A percentile compares a stretch with the other conserved stretches of the same genome.
phyloP scores from a whole-genome alignment of 2,888 invertebrate genomes.

The Chouioia cunea region DNA sequence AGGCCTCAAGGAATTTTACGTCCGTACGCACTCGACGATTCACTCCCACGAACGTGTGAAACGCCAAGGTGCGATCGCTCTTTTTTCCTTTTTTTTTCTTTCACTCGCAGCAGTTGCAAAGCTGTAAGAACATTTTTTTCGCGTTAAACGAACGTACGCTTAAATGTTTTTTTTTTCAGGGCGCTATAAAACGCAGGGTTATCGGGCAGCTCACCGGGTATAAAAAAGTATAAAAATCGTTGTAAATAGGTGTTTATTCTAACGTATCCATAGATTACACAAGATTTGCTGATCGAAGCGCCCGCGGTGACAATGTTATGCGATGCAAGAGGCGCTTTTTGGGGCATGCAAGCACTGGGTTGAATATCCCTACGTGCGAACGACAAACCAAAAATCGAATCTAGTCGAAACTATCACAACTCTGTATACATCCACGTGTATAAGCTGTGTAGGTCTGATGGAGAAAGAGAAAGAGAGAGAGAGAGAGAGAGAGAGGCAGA shows the following conservation, averaged over 20 bases:
- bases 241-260: conserved; percentile 8
- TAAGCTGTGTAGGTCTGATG: too few relatives aligned
- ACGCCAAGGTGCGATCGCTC: conserved; percentile 37
- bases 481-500: too few relatives aligned
- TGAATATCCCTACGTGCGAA: conserved; percentile 54
- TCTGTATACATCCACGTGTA: not conserved
- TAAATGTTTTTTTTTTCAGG: conserved; percentile 3
- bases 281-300: conserved; percentile 19
- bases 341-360: conserved; percentile 5
- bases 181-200: conserved; percentile 23
- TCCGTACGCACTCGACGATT: conserved; percentile 26
- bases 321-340: too few relatives aligned
- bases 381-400: too few relatives aligned
- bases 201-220: not conserved
- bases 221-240: conserved; percentile 12
- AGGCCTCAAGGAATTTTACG: conserved; percentile 37
- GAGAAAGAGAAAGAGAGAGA: too few relatives aligned
- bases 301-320: conserved; percentile 37
- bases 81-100: conserved; percentile 11
- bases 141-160: not conserved
- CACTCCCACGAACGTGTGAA: conserved; percentile 44
- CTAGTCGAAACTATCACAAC: too few relatives aligned
- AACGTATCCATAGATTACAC: conserved; percentile 17
- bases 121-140: conserved; percentile 10
- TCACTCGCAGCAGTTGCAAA: not conserved